Evolutionary conservation across 2,888 invertebrate species (phyloP).

Genomic region (Pasiphila rectangulata): DNA sequence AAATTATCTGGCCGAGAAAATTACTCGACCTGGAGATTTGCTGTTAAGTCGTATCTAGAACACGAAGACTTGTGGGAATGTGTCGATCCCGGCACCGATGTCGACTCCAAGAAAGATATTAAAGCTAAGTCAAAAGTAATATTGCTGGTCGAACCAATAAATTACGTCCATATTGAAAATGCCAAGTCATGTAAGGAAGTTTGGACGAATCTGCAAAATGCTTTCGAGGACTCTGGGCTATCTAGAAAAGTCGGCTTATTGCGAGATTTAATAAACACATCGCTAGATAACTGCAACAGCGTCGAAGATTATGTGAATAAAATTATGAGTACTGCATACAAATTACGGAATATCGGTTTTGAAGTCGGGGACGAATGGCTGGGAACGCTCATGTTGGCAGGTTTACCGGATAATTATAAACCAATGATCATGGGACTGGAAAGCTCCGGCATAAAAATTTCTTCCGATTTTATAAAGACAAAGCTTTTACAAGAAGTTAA

Average conservation of each 20-base stretch:
- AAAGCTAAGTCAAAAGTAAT: slow-evolving; percentile 4
- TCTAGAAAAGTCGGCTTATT: slow-evolving; percentile 21
- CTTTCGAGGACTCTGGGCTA: slow-evolving; percentile 17
- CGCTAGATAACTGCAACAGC: neutral
- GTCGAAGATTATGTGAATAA: neutral
- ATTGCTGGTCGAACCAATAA: neutral
- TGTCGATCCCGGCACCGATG: neutral
- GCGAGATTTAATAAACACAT: slow-evolving; percentile 21
- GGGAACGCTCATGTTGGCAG: neutral
- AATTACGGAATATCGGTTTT: neutral
- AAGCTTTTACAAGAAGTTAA: neutral
- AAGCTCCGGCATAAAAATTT: no score
- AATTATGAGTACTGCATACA: slow-evolving; percentile 21
- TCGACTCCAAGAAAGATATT: neutral
- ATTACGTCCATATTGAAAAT: slow-evolving; percentile 10
- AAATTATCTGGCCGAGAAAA: slow-evolving; percentile 12
- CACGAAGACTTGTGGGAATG: slow-evolving; percentile 15
- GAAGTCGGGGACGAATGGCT: neutral
- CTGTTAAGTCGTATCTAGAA: slow-evolving; percentile 15
- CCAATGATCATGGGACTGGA: no score
- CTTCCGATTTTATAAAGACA: no score
- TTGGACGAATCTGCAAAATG: slow-evolving; percentile 8
- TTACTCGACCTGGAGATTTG: slow-evolving; percentile 18
- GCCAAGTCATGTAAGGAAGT: neutral
- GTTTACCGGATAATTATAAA: no score